Base-by-base conservation (phyloP, 2,888 invertebrate species). In the Cataglyphis cursor region DNA sequence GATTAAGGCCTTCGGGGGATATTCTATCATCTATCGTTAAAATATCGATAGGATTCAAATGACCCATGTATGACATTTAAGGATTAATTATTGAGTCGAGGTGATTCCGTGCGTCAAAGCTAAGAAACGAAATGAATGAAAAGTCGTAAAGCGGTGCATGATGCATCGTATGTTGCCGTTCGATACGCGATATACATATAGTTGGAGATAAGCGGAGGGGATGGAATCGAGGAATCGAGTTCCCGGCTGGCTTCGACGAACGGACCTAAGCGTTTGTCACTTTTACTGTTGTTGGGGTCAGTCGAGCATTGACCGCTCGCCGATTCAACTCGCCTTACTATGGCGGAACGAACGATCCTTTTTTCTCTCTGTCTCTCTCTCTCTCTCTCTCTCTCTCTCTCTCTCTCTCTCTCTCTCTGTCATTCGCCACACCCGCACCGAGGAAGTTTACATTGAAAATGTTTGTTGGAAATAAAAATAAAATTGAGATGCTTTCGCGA, bases 221-320 rank as follows among this genome's bases (percentile, higher is more conserved):
- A 81, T 51, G 84, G 82, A 86, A 83, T 72, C 85, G 76, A 84
- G 86, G 86, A 89, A 87, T 86, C 86, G 82, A 84, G 88, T 89
- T 87, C 84, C 84, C 78, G 57, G 72, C 73, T 84, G 84, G 86
- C 86, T 89, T 88, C 76, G 83, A 85, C 84, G 84, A 85, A 76
- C 65, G 83, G 84, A 70, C 70, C 65, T 57, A 54, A 78, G 65
- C 89, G 91, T 91, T 90, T 93, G 90, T 93, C 93, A 94, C 93
- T 93, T 94, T 94, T 93, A 94, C 93, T 94, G 94, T 93, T 93
- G 90, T 92, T 91, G 91, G 90, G 93, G 93, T 94, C 92, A 93
- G 90, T 93, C 94, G 93, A 94, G 93, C 93, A 93, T 93, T 94
- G 94, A 94, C 94, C 93, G 93, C 92, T 91, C 84, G 88, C 88